Evolutionary conservation across 2,113 vertebrate genomes (phyloP).

Genomic region (Tenebrosternarchus preto): DNA sequence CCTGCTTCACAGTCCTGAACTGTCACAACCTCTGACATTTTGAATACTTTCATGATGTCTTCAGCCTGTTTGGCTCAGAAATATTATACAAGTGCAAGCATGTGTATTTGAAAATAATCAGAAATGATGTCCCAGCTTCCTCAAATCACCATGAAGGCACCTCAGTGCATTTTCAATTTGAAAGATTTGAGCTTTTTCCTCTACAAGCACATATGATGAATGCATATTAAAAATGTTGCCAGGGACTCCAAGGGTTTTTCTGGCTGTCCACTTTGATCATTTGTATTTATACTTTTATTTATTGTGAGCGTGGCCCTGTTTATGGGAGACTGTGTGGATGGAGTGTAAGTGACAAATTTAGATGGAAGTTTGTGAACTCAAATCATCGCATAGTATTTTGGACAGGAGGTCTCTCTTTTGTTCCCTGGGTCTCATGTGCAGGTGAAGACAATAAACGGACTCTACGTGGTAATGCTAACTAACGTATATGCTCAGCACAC

Average conservation of each 20-base stretch:
- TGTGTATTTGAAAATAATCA: slow-evolving; percentile 43
- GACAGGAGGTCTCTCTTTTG: slow-evolving; percentile 14
- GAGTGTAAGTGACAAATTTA: slow-evolving; percentile 34
- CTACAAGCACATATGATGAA: slow-evolving; percentile 52
- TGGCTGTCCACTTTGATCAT: slow-evolving; percentile 35
- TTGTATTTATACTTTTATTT: slow-evolving; percentile 61
- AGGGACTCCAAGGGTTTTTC: slow-evolving; percentile 29
- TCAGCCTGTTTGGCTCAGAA: slow-evolving; percentile 29
- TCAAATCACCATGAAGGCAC: slow-evolving; percentile 1
- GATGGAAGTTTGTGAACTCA: slow-evolving; percentile 23
- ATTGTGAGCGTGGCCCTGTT: slow-evolving; percentile 50
- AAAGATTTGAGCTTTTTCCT: slow-evolving; percentile 41
- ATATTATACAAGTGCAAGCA: slow-evolving; percentile 37
- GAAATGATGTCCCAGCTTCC: slow-evolving; percentile 29
- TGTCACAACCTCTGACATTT: slow-evolving; percentile 33
- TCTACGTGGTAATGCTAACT: neutral
- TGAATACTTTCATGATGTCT: slow-evolving; percentile 22
- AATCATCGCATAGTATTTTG: slow-evolving; percentile 19
- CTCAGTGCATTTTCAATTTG: slow-evolving; percentile 26
- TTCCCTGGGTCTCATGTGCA: neutral
- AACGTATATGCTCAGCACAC: neutral
- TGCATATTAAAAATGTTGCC: slow-evolving; percentile 11
- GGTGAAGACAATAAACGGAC: neutral
- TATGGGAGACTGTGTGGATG: slow-evolving; percentile 34
- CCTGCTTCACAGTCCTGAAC: slow-evolving; percentile 3